Conservation (phyloP, 2,888 invertebrate species). For the Silvanus unidentatus region DNA sequence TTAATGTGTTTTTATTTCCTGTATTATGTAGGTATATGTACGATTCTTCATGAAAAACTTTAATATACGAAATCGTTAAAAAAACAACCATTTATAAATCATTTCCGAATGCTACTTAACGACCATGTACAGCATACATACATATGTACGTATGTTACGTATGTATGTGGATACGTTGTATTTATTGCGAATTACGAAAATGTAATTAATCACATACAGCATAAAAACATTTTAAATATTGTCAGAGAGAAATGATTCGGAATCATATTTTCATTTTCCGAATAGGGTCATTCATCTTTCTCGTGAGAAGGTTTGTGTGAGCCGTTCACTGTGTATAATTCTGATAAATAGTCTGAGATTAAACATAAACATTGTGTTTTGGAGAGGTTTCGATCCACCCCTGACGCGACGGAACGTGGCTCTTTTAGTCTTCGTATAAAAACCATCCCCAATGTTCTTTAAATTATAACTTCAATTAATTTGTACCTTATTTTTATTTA, state of each 20-base stretch:
- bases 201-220: slow-evolving; percentile 25
- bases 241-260: slow-evolving; percentile 39
- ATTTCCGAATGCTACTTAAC: neutral
- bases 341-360: slow-evolving; percentile 30
- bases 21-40: too few relatives aligned
- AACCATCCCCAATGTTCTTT: too few relatives aligned
- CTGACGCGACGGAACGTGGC: too few relatives aligned
- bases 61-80: neutral
- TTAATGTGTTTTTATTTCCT: too few relatives aligned
- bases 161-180: slow-evolving; percentile 11
- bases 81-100: neutral
- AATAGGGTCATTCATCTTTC: slow-evolving; percentile 38
- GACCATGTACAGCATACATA: too few relatives aligned
- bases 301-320: slow-evolving; percentile 22
- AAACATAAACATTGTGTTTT: slow-evolving; percentile 25
- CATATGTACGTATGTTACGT: neutral
- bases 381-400: slow-evolving; percentile 3
- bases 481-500: too few relatives aligned
- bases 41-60: too few relatives aligned
- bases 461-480: neutral
- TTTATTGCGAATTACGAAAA: slow-evolving; percentile 26
- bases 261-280: slow-evolving; percentile 41
- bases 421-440: too few relatives aligned
- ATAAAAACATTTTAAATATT: slow-evolving; percentile 37
- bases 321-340: slow-evolving; percentile 24